Evolutionary conservation across 2,888 invertebrate species (phyloP).

Genomic region (Hypercompe scribonia): DNA sequence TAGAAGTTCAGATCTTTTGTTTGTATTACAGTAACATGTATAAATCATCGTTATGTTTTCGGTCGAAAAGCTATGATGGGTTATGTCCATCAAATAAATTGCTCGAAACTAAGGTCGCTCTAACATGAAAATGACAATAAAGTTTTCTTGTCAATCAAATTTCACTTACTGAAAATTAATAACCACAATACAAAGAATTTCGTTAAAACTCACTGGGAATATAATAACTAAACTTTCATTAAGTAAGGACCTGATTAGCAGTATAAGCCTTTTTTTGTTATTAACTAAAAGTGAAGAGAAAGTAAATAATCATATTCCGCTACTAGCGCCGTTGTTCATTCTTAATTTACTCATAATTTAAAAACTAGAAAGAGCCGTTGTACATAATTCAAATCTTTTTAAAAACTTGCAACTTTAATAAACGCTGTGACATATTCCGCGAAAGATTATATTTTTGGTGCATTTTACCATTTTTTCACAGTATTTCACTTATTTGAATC

Average conservation of each 20-base stretch:
- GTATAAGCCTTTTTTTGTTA: background rate
- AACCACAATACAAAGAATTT: background rate
- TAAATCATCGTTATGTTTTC: too few species aligned
- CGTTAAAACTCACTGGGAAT: background rate
- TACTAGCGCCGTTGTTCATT: slow-evolving; percentile 37
- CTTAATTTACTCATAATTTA: background rate
- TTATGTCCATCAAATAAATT: too few species aligned
- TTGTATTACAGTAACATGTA: too few species aligned
- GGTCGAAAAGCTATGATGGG: too few species aligned
- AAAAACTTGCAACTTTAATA: slow-evolving; percentile 59
- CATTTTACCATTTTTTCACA: slow-evolving; percentile 38
- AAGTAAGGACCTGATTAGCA: background rate
- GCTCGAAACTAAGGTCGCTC: too few species aligned
- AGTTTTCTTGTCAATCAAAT: too few species aligned
- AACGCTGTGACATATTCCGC: slow-evolving; percentile 58
- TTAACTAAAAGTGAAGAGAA: background rate
- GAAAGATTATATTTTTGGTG: slow-evolving; percentile 39
- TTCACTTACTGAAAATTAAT: too few species aligned
- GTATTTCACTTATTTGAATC: slow-evolving; percentile 31
- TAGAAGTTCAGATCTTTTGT: too few species aligned
- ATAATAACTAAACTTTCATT: background rate
- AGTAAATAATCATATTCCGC: background rate
- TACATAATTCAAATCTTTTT: slow-evolving; percentile 57
- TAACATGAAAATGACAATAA: too few species aligned
- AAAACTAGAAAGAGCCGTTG: slow-evolving; percentile 58